Percentiles rank a stretch among this genome's conserved stretches.
phyloP scores from a whole-genome alignment of 2,113 vertebrate genomes.

The Pachycephala philippinensis region DNA sequence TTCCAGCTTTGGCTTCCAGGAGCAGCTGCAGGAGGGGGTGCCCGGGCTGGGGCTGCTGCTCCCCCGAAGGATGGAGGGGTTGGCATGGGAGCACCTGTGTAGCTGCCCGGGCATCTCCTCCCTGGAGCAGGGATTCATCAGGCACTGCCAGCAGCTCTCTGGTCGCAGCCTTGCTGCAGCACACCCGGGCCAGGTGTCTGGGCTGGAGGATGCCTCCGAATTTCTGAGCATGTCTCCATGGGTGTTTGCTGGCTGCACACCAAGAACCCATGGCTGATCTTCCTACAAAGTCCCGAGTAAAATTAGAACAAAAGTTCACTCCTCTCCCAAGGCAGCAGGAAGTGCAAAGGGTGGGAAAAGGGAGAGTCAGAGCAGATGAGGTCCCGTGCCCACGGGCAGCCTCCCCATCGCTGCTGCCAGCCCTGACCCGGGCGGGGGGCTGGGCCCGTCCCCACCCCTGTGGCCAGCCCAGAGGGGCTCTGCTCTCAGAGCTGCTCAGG shows the following conservation, averaged over 20 bases:
- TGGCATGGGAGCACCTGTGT: accelerated
- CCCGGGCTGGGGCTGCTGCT: neutral
- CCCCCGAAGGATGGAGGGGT: neutral
- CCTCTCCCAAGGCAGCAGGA: slow-evolving; percentile 64
- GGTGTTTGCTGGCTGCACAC: slow-evolving; percentile 64
- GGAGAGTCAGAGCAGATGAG: slow-evolving; percentile 36
- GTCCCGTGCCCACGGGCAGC: neutral
- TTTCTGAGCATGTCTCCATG: slow-evolving; percentile 55
- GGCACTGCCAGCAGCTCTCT: neutral
- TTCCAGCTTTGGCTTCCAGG: neutral
- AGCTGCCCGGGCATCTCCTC: neutral
- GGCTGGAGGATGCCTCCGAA: slow-evolving; percentile 50
- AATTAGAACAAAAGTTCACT: slow-evolving; percentile 69
- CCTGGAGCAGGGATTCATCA: neutral
- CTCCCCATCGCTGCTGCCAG: neutral
- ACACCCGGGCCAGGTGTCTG: slow-evolving; percentile 15
- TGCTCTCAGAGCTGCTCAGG: neutral
- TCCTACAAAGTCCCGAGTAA: slow-evolving; percentile 59
- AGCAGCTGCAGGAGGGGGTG: neutral
- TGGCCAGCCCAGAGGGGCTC: neutral
- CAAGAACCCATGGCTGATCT: slow-evolving; percentile 66
- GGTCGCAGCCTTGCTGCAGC: neutral
- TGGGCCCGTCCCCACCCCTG: neutral
- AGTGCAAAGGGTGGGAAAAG: slow-evolving; percentile 55
- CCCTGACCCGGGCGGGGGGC: accelerated